phyloP scores from a whole-genome alignment of 2,113 vertebrate species.

The Dromiciops gliroides region DNA sequence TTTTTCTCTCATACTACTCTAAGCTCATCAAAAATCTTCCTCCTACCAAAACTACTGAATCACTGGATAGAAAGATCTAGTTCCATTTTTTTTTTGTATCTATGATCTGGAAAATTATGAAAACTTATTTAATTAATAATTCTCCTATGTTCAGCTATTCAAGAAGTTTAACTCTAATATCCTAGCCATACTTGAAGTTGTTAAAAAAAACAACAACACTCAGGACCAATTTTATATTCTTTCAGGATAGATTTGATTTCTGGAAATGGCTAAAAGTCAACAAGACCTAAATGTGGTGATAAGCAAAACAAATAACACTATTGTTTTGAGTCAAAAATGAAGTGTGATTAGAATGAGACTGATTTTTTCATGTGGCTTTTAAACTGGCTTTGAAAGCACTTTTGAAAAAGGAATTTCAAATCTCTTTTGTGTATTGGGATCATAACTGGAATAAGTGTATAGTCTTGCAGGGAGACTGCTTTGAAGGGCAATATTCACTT shows the following conservation, averaged over 20 bases:
- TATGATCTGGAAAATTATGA: not conserved
- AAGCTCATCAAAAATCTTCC: not conserved
- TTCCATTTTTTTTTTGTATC: not conserved
- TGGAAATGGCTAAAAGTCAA: not conserved
- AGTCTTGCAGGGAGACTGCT: not conserved
- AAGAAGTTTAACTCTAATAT: not conserved
- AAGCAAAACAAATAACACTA: too few species aligned
- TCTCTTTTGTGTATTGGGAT: not conserved
- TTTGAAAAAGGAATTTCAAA: not conserved
- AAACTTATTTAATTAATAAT: not conserved
- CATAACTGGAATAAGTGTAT: not conserved
- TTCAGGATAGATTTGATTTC: not conserved
- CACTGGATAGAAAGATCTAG: not conserved
- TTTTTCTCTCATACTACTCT: not conserved
- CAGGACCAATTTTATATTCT: not conserved
- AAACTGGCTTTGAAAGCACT: not conserved
- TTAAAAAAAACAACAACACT: conserved; percentile 11
- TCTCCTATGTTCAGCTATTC: not conserved
- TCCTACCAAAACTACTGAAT: not conserved
- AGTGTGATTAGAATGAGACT: not conserved
- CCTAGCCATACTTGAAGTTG: not conserved
- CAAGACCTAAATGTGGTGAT: not conserved
- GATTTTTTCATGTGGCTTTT: not conserved
- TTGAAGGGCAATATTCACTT: not conserved
- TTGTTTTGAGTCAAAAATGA: not conserved